Conservation (phyloP, 2,797 vertebrate species). For the Brachyalestes nurse region DNA sequence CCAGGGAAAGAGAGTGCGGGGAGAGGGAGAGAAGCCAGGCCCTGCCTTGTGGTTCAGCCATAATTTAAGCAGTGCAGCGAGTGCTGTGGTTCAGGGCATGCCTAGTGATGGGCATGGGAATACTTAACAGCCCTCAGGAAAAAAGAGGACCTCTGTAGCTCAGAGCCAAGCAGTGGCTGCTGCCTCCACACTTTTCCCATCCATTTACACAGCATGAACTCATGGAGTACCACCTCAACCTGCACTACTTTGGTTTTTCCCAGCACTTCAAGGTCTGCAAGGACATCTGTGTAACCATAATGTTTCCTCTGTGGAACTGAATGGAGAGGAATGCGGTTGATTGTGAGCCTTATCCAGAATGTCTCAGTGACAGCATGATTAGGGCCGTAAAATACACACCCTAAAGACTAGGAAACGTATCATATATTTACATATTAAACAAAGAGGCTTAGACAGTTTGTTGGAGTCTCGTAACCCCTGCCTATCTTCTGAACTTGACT, state of each 20-base stretch:
- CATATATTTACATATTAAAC: no score
- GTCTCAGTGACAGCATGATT: no score
- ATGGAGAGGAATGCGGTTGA: not conserved
- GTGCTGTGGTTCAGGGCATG: conserved; percentile 34
- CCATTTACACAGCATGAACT: conserved; percentile 45
- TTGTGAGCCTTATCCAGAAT: not conserved
- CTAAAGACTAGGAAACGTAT: no score
- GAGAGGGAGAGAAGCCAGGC: conserved; percentile 18
- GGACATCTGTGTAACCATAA: conserved; percentile 26
- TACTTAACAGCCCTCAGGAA: conserved; percentile 42
- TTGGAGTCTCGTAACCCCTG: not conserved
- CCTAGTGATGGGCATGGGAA: conserved; percentile 37
- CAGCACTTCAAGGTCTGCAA: not conserved
- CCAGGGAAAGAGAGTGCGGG: conserved; percentile 16
- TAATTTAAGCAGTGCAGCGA: conserved; percentile 42
- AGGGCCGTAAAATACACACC: no score
- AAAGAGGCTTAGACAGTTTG: not conserved
- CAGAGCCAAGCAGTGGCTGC: conserved; percentile 45
- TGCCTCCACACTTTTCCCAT: conserved; percentile 37
- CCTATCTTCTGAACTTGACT: not conserved
- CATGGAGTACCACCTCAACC: conserved; percentile 42
- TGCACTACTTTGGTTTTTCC: conserved; percentile 34
- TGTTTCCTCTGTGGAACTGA: conserved; percentile 1
- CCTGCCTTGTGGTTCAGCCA: conserved; percentile 28
- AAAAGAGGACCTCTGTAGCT: conserved; percentile 27